Base-by-base conservation (phyloP, 2,113 vertebrate species). In the Benitochromis conjunctus region DNA sequence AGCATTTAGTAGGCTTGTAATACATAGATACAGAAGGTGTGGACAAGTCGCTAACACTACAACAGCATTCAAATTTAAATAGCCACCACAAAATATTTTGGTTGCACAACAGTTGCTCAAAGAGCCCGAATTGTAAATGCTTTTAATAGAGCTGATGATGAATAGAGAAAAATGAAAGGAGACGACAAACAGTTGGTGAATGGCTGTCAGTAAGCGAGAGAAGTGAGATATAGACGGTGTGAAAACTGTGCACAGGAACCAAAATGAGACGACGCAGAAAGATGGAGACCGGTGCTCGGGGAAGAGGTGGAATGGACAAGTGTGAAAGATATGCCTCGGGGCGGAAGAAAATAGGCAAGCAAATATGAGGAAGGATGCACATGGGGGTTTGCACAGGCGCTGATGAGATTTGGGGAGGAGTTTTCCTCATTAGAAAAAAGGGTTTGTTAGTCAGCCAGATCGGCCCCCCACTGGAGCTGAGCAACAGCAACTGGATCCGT, bases 401-500 rank as follows among this genome's bases (percentile, higher is more conserved):
- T 88, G 80, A 58, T 26, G 64, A 87, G 48, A 74, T 76, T 34
- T 18, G 7, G 13, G 86, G 66, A 71, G 90, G 89, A 69, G 83
- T 81, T 92, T 85, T 82, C 84, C 78, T 93, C 84, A 92, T 92
- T 93, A 92, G 90, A 77, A 88, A 66, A 74, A 90, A 83, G 69
- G 90, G 87, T 94, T 94, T 88, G 94, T 95, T 95, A 94, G 91
- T 92, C 92, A 90, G 84, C 80, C 89, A 80, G 76, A 92, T 90
- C 82, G 83, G 90, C 81, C 89, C 81, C 79, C 90, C 87, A 76
- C 86, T 92, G 90, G 82, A 91, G 90, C 87, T 92, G 89, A 94
- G 92, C 88, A 84, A 90, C 91, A 93, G 93, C 91, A 92, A 94
- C 94, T 94, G 95, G 94, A 93, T 94, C 91, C 81, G 88, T 95